Evolutionary conservation across 2,113 vertebrate genomes (phyloP).

Genomic region (Antennarius striatus): DNA sequence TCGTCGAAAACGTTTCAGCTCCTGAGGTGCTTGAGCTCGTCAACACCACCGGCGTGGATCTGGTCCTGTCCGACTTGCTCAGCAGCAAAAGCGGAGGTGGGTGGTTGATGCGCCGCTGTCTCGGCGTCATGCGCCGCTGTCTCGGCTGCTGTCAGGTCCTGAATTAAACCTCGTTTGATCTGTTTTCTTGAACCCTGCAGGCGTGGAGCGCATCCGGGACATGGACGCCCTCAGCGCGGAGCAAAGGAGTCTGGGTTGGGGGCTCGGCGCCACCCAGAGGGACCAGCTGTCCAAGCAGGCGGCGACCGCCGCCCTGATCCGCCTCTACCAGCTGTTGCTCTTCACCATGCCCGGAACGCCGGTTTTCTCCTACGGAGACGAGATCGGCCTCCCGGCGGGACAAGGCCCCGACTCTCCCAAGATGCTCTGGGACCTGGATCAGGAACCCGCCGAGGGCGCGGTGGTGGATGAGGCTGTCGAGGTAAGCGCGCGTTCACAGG

Average conservation of each 20-base stretch:
- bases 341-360: slow-evolving; percentile 88
- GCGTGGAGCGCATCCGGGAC: slow-evolving; percentile 25
- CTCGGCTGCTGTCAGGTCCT: too few species aligned
- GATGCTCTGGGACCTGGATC: slow-evolving; percentile 70
- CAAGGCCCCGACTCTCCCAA: slow-evolving; percentile 29
- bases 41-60: slow-evolving; percentile 60
- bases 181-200: slow-evolving; percentile 15
- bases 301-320: slow-evolving; percentile 48
- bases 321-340: slow-evolving; percentile 84
- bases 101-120: background rate
- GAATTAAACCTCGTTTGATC: too few species aligned
- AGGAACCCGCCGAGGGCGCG: slow-evolving; percentile 30
- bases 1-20: background rate
- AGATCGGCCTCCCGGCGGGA: slow-evolving; percentile 79
- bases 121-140: too few species aligned
- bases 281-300: slow-evolving; percentile 65
- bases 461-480: slow-evolving; percentile 33
- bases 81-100: slow-evolving; percentile 11
- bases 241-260: slow-evolving; percentile 74
- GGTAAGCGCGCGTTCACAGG: slow-evolving; percentile 33
- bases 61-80: slow-evolving; percentile 66
- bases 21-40: slow-evolving; percentile 21
- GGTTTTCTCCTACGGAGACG: slow-evolving; percentile 85
- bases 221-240: slow-evolving; percentile 53
- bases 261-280: slow-evolving; percentile 49